Evolutionary conservation across 2,888 invertebrate species (phyloP).

Genomic region (Aphidius colemani): DNA sequence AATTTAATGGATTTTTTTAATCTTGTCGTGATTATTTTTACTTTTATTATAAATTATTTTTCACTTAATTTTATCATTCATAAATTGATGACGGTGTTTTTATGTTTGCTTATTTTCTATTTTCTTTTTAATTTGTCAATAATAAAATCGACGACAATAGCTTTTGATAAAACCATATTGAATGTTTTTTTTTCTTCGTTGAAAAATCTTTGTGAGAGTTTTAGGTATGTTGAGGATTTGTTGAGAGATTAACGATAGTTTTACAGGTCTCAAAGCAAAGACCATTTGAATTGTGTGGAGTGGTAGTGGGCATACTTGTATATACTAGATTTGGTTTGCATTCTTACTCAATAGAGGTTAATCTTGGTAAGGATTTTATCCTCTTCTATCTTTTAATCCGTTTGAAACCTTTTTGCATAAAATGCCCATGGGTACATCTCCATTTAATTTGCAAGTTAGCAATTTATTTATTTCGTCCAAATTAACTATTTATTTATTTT

Average conservation of each 20-base stretch:
- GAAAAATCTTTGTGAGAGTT: not conserved
- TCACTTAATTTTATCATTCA: too few species aligned
- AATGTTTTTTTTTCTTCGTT: too few species aligned
- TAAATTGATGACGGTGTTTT: too few species aligned
- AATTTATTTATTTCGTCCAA: too few species aligned
- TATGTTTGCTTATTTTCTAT: too few species aligned
- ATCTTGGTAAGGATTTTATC: conserved; percentile 45
- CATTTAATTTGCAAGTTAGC: conserved; percentile 15
- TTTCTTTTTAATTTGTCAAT: too few species aligned
- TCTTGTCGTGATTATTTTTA: too few species aligned
- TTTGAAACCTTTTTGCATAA: conserved; percentile 49
- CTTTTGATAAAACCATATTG: too few species aligned
- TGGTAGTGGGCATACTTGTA: conserved; percentile 1
- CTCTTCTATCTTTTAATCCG: conserved; percentile 47
- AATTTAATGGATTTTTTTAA: too few species aligned
- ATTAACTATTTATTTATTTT: too few species aligned
- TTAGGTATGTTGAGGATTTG: conserved; percentile 4
- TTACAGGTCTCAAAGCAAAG: conserved; percentile 27
- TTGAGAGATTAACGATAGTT: conserved; percentile 35
- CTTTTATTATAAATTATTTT: too few species aligned
- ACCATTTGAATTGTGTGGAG: conserved; percentile 26
- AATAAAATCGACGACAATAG: too few species aligned
- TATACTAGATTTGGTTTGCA: not conserved
- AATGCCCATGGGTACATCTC: conserved; percentile 29
- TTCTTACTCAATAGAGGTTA: conserved; percentile 39